A percentile compares a stretch with the other conserved stretches of the same genome.
Evolutionary conservation across 2,888 invertebrate species (phyloP).

Genomic region (Nipponacmea schrenckii): DNA sequence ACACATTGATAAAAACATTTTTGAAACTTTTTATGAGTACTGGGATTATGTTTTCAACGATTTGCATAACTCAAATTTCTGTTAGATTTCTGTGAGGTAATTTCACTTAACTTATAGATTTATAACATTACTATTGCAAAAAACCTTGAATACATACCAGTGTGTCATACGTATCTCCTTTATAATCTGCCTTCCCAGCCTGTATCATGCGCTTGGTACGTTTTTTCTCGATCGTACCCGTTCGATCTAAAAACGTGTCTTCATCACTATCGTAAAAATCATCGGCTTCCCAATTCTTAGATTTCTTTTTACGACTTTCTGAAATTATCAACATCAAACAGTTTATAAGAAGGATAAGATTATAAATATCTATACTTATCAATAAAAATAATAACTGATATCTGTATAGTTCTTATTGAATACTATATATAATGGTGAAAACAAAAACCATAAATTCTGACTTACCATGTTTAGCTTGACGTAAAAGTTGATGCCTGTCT

Average conservation of each 20-base stretch:
- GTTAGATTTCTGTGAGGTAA: too few relatives aligned
- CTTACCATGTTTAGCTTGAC: conserved; percentile 87
- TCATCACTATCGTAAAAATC: conserved; percentile 96
- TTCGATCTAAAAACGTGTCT: conserved; percentile 93
- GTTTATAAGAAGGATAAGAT: background rate
- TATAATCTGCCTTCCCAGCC: conserved; percentile 67
- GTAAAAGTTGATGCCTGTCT: conserved; percentile 85
- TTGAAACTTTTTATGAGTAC: too few relatives aligned
- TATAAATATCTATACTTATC: background rate
- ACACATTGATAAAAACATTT: too few relatives aligned
- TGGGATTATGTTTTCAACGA: too few relatives aligned
- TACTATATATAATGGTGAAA: background rate
- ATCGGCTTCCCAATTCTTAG: conserved; percentile 81
- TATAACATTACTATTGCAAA: too few relatives aligned
- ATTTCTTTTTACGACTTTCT: conserved; percentile 77
- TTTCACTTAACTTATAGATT: too few relatives aligned
- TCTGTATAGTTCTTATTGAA: too few relatives aligned
- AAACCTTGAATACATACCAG: conserved; percentile 48
- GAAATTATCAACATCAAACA: conserved; percentile 15
- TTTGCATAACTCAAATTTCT: too few relatives aligned
- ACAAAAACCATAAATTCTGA: background rate
- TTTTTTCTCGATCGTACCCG: conserved; percentile 90
- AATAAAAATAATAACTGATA: background rate
- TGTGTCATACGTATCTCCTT: conserved; percentile 72
- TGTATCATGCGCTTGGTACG: conserved; percentile 80